These are phyloP conservation scores for Eurosta solidaginis DNA, from an alignment of 1,140 invertebrate species.

Conservation along the genomic window DNA sequence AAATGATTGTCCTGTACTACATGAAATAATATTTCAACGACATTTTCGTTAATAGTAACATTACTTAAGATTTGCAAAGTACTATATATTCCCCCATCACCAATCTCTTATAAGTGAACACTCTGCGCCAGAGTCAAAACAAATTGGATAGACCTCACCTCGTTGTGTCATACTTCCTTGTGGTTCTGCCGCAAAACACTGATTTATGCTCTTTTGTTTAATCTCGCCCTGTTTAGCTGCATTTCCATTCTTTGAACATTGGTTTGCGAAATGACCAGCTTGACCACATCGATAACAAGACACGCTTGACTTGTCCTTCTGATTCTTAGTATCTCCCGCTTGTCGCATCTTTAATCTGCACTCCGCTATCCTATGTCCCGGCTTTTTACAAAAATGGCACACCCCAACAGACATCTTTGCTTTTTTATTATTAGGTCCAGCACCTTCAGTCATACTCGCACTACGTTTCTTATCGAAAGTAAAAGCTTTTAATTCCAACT, in stretches of 20 bases:
- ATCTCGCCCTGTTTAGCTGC: too few relatives aligned
- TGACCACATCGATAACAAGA: background rate
- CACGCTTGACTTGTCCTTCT: background rate
- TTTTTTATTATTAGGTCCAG: too few relatives aligned
- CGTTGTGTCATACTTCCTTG: background rate
- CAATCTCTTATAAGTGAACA: background rate
- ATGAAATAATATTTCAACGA: conserved; percentile 38
- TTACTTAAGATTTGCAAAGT: background rate
- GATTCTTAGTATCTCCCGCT: too few relatives aligned
- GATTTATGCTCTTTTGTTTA: background rate
- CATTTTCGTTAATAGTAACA: conserved; percentile 29
- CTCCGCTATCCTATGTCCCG: too few relatives aligned
- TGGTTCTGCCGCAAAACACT: background rate
- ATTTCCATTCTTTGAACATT: background rate
- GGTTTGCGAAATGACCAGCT: background rate
- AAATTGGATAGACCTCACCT: background rate
- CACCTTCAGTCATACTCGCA: too few relatives aligned
- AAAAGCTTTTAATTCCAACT: too few relatives aligned
- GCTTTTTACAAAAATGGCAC: too few relatives aligned
- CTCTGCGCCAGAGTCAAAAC: background rate
- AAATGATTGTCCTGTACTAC: conserved; percentile 33
- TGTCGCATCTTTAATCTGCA: too few relatives aligned
- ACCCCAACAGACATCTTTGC: too few relatives aligned
- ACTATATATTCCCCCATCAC: background rate
- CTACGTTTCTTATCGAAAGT: too few relatives aligned